These are phyloP conservation scores for Porites lutea DNA, from an alignment of 64 coral and sea anemone genomes.

Conservation along the genomic window DNA sequence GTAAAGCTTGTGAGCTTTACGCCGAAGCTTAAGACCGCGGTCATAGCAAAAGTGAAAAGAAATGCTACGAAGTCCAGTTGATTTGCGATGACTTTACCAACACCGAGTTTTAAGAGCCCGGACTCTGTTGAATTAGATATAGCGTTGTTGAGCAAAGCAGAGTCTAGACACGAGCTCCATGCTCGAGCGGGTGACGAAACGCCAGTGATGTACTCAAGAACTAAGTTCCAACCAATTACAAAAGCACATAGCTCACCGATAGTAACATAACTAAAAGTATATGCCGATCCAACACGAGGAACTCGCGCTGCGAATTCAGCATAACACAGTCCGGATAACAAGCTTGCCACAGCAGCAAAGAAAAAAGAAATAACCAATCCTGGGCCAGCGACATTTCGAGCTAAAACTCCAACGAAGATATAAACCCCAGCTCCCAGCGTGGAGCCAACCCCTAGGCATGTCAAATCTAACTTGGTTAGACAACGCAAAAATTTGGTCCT, in stretches of 20 bases:
- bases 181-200: conserved; percentile 82
- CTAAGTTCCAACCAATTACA: conserved; percentile 97
- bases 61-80: conserved; percentile 85
- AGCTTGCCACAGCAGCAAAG: conserved; percentile 83
- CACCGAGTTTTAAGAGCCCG: neutral
- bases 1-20: conserved; percentile 76
- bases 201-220: conserved; percentile 96
- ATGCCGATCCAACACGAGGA: conserved; percentile 93
- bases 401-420: conserved; percentile 86
- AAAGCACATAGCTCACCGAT: conserved; percentile 97
- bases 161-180: conserved; percentile 94
- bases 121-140: conserved; percentile 68
- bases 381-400: conserved; percentile 82
- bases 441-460: conserved; percentile 69
- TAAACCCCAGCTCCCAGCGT: conserved; percentile 93
- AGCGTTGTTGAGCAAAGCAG: conserved; percentile 54
- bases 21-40: conserved; percentile 69
- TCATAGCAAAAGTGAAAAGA: conserved; percentile 51
- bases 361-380: conserved; percentile 89
- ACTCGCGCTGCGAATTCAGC: conserved; percentile 97
- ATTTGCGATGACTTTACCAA: conserved; percentile 66
- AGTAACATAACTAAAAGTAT: conserved; percentile 95
- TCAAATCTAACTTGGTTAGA: conserved; percentile 84
- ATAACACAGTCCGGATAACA: conserved; percentile 94
- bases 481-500: conserved; percentile 25